phyloP scores from a whole-genome alignment of 2,113 vertebrate genomes.

The Neofelis nebulosa region DNA sequence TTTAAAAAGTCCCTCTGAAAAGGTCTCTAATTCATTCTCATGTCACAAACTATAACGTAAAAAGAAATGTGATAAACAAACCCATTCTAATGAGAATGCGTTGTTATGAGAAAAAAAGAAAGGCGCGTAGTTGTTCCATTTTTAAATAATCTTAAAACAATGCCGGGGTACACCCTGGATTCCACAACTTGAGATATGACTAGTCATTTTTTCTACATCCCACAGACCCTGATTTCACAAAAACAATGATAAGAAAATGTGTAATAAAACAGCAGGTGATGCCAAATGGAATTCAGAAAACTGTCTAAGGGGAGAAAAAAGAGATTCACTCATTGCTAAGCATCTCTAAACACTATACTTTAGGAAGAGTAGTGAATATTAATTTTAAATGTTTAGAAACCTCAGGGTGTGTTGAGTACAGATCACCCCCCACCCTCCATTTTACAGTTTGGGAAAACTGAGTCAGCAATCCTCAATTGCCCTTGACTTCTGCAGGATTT shows the following conservation, averaged over 20 bases:
- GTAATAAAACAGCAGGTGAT: conserved; percentile 82
- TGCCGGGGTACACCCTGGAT: conserved; percentile 67
- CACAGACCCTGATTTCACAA: conserved; percentile 78
- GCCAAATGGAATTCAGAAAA: conserved; percentile 67
- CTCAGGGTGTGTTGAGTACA: conserved; percentile 30
- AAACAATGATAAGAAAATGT: conserved; percentile 83
- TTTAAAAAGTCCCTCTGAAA: not conserved
- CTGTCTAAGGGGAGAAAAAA: conserved; percentile 55
- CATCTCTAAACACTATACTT: conserved; percentile 49
- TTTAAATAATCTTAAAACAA: conserved; percentile 83
- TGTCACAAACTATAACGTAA: conserved; percentile 70
- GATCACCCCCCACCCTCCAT: not conserved
- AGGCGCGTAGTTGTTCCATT: conserved; percentile 77
- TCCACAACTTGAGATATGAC: conserved; percentile 74
- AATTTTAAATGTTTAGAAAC: conserved; percentile 74
- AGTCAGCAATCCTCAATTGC: conserved; percentile 53
- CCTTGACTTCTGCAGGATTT: not conserved
- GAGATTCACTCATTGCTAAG: conserved; percentile 61
- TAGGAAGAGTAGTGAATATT: conserved; percentile 60
- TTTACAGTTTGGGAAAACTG: conserved; percentile 54
- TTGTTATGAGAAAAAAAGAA: conserved; percentile 78
- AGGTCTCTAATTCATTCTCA: conserved; percentile 75
- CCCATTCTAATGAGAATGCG: conserved; percentile 80
- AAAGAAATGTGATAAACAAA: conserved; percentile 81
- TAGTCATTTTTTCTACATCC: conserved; percentile 77